A percentile compares a stretch with the other conserved stretches of the same genome.
phyloP scores from a whole-genome alignment of 2,797 vertebrate species.

The Naso thynnoides region DNA sequence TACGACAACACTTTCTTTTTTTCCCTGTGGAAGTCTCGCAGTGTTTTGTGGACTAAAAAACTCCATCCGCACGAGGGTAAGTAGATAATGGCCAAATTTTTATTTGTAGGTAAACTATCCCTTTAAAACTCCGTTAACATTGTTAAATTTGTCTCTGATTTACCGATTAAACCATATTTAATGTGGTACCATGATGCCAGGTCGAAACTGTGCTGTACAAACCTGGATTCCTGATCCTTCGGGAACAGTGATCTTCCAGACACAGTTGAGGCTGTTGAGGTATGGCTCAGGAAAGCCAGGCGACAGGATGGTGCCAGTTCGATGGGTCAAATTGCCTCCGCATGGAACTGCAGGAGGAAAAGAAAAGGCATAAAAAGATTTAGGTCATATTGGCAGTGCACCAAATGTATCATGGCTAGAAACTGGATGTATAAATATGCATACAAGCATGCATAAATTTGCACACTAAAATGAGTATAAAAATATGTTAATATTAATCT shows the following conservation, averaged over 20 bases:
- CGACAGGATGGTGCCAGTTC: slow-evolving; percentile 96
- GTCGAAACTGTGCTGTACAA: slow-evolving; percentile 17
- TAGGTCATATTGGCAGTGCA: background rate
- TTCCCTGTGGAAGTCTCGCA: too few species aligned
- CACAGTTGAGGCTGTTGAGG: slow-evolving; percentile 98
- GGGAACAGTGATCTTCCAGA: slow-evolving; percentile 97
- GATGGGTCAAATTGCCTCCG: slow-evolving; percentile 94
- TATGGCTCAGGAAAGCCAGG: slow-evolving; percentile 98
- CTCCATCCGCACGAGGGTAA: too few species aligned
- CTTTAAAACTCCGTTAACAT: too few species aligned
- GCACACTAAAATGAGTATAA: slow-evolving; percentile 2
- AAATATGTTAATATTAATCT: slow-evolving; percentile 14
- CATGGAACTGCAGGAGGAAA: slow-evolving; percentile 91
- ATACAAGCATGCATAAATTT: background rate
- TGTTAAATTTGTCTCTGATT: background rate
- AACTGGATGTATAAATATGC: background rate
- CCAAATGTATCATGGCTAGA: slow-evolving; percentile 7
- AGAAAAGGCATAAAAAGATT: background rate
- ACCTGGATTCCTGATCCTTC: slow-evolving; percentile 99
- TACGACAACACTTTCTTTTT: too few species aligned
- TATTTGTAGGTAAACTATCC: too few species aligned
- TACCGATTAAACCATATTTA: background rate
- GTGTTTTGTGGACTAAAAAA: too few species aligned
- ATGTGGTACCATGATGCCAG: background rate
- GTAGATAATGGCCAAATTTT: too few species aligned